Conservation (phyloP, 2,888 invertebrate species). For the Stenurella melanura region DNA sequence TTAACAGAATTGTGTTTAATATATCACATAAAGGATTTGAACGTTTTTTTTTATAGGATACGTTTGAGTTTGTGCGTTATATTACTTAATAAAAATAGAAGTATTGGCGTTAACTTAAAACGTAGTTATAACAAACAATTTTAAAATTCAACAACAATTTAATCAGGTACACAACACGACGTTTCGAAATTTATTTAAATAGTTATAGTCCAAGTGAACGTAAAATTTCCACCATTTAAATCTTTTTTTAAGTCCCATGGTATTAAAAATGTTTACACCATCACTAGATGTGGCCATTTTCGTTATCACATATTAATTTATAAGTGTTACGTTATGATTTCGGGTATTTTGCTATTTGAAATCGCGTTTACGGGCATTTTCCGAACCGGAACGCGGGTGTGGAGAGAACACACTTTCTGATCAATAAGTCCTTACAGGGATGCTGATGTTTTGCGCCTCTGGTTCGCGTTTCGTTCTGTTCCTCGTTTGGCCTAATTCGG, state of each 20-base stretch:
- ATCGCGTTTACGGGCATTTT: conserved; percentile 53
- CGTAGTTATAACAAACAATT: conserved; percentile 45
- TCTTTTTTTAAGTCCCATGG: conserved; percentile 68
- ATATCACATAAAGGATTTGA: conserved; percentile 47
- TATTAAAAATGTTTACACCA: conserved; percentile 56
- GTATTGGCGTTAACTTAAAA: conserved; percentile 46
- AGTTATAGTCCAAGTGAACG: conserved; percentile 66
- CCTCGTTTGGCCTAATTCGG: conserved; percentile 49
- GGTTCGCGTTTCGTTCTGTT: conserved; percentile 43
- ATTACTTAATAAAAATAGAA: conserved; percentile 34
- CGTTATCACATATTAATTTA: conserved; percentile 43
- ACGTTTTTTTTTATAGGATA: conserved; percentile 44
- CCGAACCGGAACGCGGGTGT: conserved; percentile 65
- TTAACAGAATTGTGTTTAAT: conserved; percentile 32
- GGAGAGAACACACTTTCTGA: conserved; percentile 68
- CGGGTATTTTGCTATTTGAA: conserved; percentile 36
- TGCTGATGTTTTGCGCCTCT: conserved; percentile 63
- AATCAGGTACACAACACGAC: conserved; percentile 66
- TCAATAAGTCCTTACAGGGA: conserved; percentile 70
- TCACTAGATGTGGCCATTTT: conserved; percentile 63
- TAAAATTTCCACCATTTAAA: conserved; percentile 70
- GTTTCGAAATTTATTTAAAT: conserved; percentile 43
- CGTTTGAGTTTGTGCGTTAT: conserved; percentile 53
- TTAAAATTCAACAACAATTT: conserved; percentile 44
- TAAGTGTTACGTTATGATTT: conserved; percentile 42